These are phyloP conservation scores for Escarpia spicata DNA, from an alignment of 2,888 invertebrate species.

Conservation along the genomic window DNA sequence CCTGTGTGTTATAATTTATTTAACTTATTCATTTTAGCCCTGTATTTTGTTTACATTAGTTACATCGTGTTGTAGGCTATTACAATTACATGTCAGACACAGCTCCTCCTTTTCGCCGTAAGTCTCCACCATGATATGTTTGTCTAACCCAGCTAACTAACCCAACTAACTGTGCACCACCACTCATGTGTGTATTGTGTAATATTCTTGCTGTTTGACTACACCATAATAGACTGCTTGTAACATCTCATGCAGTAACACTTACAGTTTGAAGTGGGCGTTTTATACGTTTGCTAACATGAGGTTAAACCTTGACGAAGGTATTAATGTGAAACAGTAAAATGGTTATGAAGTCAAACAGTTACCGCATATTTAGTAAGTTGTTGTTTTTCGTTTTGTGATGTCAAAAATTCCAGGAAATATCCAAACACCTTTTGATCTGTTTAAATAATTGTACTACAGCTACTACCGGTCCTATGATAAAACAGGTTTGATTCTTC, in stretches of 20 bases:
- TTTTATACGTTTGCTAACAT: too few relatives aligned
- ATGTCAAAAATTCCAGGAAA: too few relatives aligned
- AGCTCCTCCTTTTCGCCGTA: neutral
- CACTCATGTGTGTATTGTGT: neutral
- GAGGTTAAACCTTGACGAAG: neutral
- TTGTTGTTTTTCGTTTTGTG: too few relatives aligned
- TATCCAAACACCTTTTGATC: too few relatives aligned
- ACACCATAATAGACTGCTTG: neutral
- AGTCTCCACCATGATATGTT: neutral
- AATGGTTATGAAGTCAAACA: neutral
- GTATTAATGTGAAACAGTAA: neutral
- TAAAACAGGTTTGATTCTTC: too few relatives aligned
- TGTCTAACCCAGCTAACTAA: neutral
- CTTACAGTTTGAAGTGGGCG: neutral
- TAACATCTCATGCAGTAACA: neutral
- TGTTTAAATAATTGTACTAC: too few relatives aligned
- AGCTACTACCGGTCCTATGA: too few relatives aligned
- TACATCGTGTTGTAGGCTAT: neutral
- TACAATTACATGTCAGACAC: constrained; percentile 14
- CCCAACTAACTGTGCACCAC: constrained; percentile 8
- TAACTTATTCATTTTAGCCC: too few relatives aligned
- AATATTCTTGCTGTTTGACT: neutral
- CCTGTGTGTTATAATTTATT: too few relatives aligned
- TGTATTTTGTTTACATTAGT: neutral
- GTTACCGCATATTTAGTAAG: too few relatives aligned